phyloP scores from a whole-genome alignment of 2,797 vertebrate genomes.

The Cephalopachus bancanus region DNA sequence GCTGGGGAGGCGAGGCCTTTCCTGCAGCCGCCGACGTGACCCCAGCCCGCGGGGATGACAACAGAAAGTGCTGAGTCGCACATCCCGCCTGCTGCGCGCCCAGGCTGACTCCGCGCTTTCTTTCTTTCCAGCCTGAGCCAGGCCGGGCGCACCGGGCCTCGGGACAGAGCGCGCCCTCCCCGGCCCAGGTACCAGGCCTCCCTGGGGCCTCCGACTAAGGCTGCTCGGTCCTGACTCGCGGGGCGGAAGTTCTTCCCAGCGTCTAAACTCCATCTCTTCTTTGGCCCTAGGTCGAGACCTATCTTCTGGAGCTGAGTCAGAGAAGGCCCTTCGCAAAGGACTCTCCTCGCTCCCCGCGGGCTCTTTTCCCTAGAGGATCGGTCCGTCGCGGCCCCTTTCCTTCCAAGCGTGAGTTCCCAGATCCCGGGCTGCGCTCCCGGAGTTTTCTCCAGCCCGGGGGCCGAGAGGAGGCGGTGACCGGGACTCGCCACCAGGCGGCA shows the following conservation, averaged over 20 bases:
- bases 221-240: fast-evolving
- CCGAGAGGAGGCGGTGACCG: background rate
- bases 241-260: background rate
- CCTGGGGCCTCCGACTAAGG: background rate
- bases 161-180: background rate
- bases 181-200: background rate
- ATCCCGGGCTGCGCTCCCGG: fast-evolving
- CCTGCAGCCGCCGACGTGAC: conserved; percentile 51
- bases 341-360: background rate
- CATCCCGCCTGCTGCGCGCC: conserved; percentile 74
- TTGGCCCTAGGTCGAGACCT: background rate
- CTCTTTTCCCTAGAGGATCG: background rate
- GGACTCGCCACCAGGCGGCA: background rate
- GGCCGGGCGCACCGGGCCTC: background rate
- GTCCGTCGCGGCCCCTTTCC: background rate
- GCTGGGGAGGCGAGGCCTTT: background rate
- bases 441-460: fast-evolving
- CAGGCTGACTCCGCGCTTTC: conserved; percentile 87
- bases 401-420: background rate
- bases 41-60: conserved; percentile 79
- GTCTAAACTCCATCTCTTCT: background rate
- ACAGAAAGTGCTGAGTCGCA: conserved; percentile 87
- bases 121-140: conserved; percentile 79
- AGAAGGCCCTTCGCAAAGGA: background rate
- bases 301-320: background rate